A percentile compares a stretch with the other conserved stretches of the same genome.
These are phyloP conservation scores for Augochlora pura DNA, from an alignment of 1,140 invertebrate species.

Conservation along the genomic window DNA sequence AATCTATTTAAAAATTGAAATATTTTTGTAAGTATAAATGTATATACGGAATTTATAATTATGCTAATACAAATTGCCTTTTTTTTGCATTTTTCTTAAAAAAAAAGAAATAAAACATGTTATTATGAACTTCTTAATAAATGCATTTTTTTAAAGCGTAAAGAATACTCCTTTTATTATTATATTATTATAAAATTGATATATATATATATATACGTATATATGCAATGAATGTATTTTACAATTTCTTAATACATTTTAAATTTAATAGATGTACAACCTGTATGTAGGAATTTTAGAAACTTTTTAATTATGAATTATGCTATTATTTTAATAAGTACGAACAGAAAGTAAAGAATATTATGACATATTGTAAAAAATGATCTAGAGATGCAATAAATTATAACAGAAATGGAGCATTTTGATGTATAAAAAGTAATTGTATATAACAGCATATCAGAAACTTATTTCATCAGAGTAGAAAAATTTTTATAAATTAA, in stretches of 20 bases:
- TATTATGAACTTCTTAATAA: neutral
- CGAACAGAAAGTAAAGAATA: neutral
- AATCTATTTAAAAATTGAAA: neutral
- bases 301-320: neutral
- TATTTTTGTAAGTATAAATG: neutral
- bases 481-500: neutral
- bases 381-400: neutral
- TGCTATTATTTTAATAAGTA: neutral
- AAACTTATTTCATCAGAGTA: neutral
- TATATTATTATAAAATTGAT: neutral
- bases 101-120: neutral
- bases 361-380: neutral
- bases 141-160: neutral
- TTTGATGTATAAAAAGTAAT: neutral
- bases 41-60: neutral
- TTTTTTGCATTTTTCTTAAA: neutral
- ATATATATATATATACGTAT: neutral
- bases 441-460: constrained; percentile 11
- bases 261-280: neutral
- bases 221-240: neutral
- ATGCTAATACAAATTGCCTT: neutral
- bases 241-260: neutral
- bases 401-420: neutral
- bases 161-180: neutral
- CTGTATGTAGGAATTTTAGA: neutral